Percentiles rank a stretch among this genome's conserved stretches.
Conservation (phyloP, 30 jellyfish, hydroid and myxozoan genomes). For the Mastigias papua region DNA sequence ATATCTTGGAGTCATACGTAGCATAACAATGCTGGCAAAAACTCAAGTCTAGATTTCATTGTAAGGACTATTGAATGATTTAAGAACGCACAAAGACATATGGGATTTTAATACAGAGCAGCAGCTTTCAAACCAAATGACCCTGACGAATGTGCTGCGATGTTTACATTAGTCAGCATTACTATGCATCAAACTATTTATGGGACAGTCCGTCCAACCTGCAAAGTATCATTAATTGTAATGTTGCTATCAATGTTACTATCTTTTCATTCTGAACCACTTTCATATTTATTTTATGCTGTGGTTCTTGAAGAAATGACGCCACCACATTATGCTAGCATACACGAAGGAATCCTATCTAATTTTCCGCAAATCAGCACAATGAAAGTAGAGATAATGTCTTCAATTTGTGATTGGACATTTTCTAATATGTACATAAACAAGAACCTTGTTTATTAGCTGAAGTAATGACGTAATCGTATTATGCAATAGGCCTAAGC, state of each 20-base stretch:
- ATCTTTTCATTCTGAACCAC: background rate
- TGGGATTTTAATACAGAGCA: too few relatives aligned
- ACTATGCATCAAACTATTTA: too few relatives aligned
- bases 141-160: too few relatives aligned
- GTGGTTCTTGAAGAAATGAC: background rate
- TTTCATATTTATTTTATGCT: background rate
- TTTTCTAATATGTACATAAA: too few relatives aligned
- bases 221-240: too few relatives aligned
- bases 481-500: constrained; percentile 24
- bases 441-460: background rate
- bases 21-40: background rate
- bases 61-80: background rate
- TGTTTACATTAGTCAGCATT: too few relatives aligned
- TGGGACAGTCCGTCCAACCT: too few relatives aligned
- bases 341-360: background rate
- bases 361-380: background rate
- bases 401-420: too few relatives aligned
- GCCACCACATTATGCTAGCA: background rate
- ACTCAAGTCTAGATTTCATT: background rate
- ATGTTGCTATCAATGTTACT: too few relatives aligned
- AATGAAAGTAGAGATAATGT: too few relatives aligned
- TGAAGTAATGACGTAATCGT: background rate
- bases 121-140: too few relatives aligned
- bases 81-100: background rate
- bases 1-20: background rate